Percentiles rank a stretch among this genome's conserved stretches.
Evolutionary conservation across 2,888 invertebrate genomes (phyloP).

Genomic region (Volucella inanis): DNA sequence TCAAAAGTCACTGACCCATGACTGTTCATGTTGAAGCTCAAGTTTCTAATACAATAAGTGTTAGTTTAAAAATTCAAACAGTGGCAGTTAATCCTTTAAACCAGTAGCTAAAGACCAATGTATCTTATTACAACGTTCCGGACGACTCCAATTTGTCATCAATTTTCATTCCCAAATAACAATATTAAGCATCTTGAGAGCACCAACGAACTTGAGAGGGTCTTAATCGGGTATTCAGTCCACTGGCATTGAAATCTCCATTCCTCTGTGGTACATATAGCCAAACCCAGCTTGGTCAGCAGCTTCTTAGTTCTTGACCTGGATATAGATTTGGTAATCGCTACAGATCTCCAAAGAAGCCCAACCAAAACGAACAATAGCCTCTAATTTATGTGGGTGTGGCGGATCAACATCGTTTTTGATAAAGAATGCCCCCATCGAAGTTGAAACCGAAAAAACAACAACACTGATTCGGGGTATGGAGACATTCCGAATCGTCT

Average conservation of each 20-base stretch:
- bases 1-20: too few relatives aligned
- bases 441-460: conserved; percentile 55
- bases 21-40: too few relatives aligned
- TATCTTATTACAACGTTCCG: conserved; percentile 34
- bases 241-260: conserved; percentile 59
- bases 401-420: conserved; percentile 10
- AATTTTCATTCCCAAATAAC: not conserved
- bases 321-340: conserved; percentile 29
- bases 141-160: conserved; percentile 52
- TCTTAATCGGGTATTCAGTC: conserved; percentile 32
- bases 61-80: not conserved
- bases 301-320: conserved; percentile 46
- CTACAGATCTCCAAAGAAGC: conserved; percentile 24
- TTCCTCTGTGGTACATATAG: not conserved
- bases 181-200: conserved; percentile 3
- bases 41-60: too few relatives aligned
- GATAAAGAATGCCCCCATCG: conserved; percentile 32
- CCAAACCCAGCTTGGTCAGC: conserved; percentile 15
- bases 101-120: conserved; percentile 3
- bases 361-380: not conserved
- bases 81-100: conserved; percentile 35
- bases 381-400: conserved; percentile 54
- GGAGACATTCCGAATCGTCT: conserved; percentile 15
- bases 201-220: conserved; percentile 24
- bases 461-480: conserved; percentile 43